Conservation (phyloP, 2,888 invertebrate species). For the Nudaria mundana region DNA sequence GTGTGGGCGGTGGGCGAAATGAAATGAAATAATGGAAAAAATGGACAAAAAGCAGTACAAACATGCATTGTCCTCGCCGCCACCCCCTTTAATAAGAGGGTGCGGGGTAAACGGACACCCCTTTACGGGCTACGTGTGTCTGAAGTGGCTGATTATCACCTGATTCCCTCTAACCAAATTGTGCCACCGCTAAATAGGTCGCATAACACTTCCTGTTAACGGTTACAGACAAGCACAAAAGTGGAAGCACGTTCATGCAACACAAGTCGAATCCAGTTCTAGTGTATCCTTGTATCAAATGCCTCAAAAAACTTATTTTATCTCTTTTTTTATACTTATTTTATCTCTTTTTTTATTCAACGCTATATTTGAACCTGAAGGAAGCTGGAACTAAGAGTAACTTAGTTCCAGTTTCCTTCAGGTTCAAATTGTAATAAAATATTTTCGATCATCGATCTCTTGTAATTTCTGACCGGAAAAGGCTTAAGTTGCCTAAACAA, state of each 20-base stretch:
- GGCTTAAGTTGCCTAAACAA: background rate
- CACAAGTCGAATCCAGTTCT: no score
- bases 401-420: no score
- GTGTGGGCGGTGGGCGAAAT: constrained; percentile 79
- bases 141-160: constrained; percentile 77
- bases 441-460: no score
- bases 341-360: no score
- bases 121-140: constrained; percentile 55
- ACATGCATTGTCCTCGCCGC: constrained; percentile 78
- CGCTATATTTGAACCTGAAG: no score
- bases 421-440: no score
- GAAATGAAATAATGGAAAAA: constrained; percentile 82
- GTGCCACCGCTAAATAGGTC: constrained; percentile 27
- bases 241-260: background rate
- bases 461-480: no score
- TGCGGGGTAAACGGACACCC: constrained; percentile 39
- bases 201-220: constrained; percentile 6
- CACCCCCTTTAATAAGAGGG: constrained; percentile 73
- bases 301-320: no score
- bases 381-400: no score
- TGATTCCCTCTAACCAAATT: constrained; percentile 63
- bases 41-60: constrained; percentile 81
- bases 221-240: no score
- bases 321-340: no score
- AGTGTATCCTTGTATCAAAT: no score